These are phyloP conservation scores for Gorilla gorilla DNA, from an alignment of 2,113 vertebrate species.

Conservation along the genomic window DNA sequence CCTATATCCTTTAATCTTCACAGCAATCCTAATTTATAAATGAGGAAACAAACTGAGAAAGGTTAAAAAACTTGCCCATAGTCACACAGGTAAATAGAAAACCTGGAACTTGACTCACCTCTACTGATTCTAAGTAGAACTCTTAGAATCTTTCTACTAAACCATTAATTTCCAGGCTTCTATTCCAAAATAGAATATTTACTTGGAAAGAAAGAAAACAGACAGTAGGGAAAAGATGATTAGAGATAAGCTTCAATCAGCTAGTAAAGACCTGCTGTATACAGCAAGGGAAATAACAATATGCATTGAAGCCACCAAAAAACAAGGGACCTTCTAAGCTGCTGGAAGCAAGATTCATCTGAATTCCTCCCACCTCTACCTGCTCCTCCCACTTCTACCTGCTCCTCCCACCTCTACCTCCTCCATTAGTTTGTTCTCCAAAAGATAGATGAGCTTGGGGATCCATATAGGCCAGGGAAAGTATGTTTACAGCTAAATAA, in stretches of 20 bases:
- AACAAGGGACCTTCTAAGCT: neutral
- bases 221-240: neutral
- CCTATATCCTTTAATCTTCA: neutral
- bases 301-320: neutral
- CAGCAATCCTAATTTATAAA: neutral
- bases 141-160: constrained; percentile 2
- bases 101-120: neutral
- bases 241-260: neutral
- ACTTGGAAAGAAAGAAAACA: constrained; percentile 26
- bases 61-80: neutral
- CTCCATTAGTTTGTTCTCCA: neutral
- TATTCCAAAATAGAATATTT: constrained; percentile 21
- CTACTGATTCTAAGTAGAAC: neutral
- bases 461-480: neutral
- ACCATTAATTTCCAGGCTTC: constrained; percentile 19
- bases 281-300: neutral
- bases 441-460: neutral
- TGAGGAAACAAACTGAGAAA: constrained; percentile 24
- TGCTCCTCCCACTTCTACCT: neutral
- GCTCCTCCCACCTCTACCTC: neutral
- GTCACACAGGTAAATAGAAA: neutral
- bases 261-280: neutral
- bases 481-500: neutral
- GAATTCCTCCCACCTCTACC: neutral
- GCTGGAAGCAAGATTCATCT: constrained; percentile 11